Percentiles rank a stretch among this genome's conserved stretches.
phyloP scores from a whole-genome alignment of 2,113 vertebrate genomes.

The Corvus moneduloides region DNA sequence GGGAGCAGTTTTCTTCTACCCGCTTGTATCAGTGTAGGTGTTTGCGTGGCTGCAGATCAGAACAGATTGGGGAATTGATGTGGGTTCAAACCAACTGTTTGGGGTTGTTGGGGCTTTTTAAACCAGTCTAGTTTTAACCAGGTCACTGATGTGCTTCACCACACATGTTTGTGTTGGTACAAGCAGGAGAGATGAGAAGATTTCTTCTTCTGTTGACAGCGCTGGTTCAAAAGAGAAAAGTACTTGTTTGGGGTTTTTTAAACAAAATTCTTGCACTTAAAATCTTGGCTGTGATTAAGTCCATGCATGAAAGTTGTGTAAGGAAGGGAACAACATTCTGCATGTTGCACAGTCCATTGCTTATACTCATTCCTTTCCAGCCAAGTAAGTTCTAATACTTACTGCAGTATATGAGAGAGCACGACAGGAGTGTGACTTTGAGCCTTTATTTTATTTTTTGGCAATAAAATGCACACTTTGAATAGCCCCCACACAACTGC shows the following conservation, averaged over 20 bases:
- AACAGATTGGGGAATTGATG: slow-evolving; percentile 11
- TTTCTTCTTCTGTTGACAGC: background rate
- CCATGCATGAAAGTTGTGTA: background rate
- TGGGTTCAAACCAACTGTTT: slow-evolving; percentile 37
- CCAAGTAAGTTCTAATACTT: background rate
- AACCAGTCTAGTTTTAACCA: background rate
- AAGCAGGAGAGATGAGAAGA: background rate
- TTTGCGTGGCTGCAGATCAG: slow-evolving; percentile 31
- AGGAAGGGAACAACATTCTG: background rate
- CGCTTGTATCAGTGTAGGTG: slow-evolving; percentile 2
- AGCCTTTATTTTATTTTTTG: background rate
- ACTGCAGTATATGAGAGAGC: background rate
- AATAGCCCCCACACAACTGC: background rate
- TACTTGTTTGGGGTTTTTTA: background rate
- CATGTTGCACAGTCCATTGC: background rate
- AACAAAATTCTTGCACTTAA: background rate
- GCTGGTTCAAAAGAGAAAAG: background rate
- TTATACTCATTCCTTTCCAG: background rate
- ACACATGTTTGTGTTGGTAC: background rate
- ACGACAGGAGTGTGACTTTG: background rate
- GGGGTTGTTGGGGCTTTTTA: background rate
- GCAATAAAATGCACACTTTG: background rate
- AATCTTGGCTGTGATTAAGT: background rate
- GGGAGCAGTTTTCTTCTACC: slow-evolving; percentile 13
- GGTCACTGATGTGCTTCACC: background rate